Evolutionary conservation across 2,113 vertebrate genomes (phyloP).

Genomic region (Oxyura jamaicensis): DNA sequence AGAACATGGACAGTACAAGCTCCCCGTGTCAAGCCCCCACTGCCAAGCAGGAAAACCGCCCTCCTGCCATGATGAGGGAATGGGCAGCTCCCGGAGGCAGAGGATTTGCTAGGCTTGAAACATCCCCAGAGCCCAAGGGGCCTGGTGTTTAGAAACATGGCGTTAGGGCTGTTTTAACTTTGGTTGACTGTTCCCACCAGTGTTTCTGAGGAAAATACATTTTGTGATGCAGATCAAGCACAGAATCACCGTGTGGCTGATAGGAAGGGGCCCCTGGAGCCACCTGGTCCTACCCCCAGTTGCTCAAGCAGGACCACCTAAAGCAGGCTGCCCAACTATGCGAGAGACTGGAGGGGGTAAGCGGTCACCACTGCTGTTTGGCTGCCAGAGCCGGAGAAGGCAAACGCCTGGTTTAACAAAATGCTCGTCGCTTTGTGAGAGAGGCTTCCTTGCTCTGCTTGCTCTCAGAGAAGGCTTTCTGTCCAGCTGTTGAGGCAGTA

Average conservation of each 20-base stretch:
- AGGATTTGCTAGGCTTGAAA: neutral
- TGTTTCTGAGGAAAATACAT: neutral
- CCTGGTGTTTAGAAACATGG: neutral
- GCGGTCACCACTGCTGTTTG: neutral
- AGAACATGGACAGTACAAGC: neutral
- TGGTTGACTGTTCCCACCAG: neutral
- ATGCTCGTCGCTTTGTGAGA: neutral
- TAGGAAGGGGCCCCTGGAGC: neutral
- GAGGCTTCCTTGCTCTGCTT: accelerated
- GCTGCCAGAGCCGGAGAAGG: neutral
- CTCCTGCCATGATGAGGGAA: neutral
- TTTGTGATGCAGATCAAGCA: neutral
- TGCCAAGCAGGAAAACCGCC: neutral
- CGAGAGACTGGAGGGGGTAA: neutral
- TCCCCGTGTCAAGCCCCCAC: no score
- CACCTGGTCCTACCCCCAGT: neutral
- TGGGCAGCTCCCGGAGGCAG: accelerated
- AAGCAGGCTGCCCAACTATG: neutral
- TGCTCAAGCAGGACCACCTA: neutral
- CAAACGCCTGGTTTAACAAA: neutral
- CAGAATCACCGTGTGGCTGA: neutral
- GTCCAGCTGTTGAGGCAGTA: neutral
- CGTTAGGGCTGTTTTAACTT: neutral
- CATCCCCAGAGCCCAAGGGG: accelerated
- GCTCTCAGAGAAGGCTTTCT: neutral